Evolutionary conservation across 2,113 vertebrate genomes (phyloP).

Genomic region (Apteryx owenii): DNA sequence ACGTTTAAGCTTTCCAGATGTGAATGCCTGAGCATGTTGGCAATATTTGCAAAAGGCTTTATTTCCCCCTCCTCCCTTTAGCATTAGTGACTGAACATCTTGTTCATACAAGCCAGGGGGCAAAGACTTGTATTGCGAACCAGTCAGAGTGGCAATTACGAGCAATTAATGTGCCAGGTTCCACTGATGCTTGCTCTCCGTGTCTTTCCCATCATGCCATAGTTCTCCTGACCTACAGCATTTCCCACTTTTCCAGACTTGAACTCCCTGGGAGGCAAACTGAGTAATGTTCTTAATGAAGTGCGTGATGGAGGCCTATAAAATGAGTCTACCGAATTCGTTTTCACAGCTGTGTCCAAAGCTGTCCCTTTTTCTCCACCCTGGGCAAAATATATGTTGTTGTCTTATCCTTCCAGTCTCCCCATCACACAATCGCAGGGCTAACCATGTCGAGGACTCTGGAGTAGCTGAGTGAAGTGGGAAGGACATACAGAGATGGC

Average conservation of each 20-base stretch:
- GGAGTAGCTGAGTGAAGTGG: background rate
- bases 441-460: background rate
- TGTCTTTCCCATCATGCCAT: background rate
- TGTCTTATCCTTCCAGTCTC: background rate
- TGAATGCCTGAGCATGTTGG: fast-evolving
- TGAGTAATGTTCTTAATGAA: background rate
- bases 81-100: background rate
- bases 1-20: conserved; percentile 32
- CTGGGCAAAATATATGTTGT: background rate
- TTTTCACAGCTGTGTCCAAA: background rate
- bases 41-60: background rate
- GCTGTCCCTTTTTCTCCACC: background rate
- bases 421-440: background rate
- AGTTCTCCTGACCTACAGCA: background rate
- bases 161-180: background rate
- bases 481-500: background rate
- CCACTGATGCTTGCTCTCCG: background rate
- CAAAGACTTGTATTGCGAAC: background rate
- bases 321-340: background rate
- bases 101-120: background rate
- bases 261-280: background rate
- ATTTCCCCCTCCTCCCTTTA: background rate
- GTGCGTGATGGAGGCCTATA: background rate
- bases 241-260: background rate
- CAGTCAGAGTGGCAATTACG: background rate